Base-by-base conservation (phyloP, 1,140 invertebrate species). In the Drosophila teissieri region DNA sequence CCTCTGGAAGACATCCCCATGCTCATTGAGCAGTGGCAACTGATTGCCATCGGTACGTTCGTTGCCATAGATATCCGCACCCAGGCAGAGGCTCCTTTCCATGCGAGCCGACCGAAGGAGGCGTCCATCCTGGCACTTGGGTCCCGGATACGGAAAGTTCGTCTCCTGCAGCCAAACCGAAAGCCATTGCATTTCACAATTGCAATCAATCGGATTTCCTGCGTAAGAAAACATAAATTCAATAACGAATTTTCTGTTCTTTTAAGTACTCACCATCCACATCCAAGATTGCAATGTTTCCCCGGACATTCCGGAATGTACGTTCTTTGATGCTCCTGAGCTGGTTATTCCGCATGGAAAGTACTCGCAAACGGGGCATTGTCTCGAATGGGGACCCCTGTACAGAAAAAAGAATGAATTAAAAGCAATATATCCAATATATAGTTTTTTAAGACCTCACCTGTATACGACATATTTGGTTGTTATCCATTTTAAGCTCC, bases 181-280 rank as follows among this genome's bases (percentile, higher is more conserved):
- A 1, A 97, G 92, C 96, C 97, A 97, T 22, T 96, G 93, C 92
- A 97, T 94, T 62, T 94, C 95, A 84, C 97, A 97, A 10, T 96
- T 95, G 91, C 97, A 97, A 11, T 95, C 93, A 42, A 97, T 92
- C 10, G 97, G 96, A 93, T 97, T 97, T 14, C 96, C 96, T 96
- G 84, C 7, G 58, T 14, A 8, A 3, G 8, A 31, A 31, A 31
- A 8, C 2, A 8, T 31, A 10, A 31, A 8, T 31, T 8, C 31
- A 31, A 8, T 31, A 31, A 31, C 31, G 31, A 10, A 3, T 31
- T 31, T 10, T 8, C 31, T 10, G 31, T 31, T 8, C 31, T 8
- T 8, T 3, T 3, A 31, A 31, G 31, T 31, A 14, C 42, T 93
- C 93, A 97, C 96, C 96, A 92, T 97, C 96, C 60, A 98, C 95